phyloP scores from a whole-genome alignment of 2,888 invertebrate species.

The Melanargia galathea region DNA sequence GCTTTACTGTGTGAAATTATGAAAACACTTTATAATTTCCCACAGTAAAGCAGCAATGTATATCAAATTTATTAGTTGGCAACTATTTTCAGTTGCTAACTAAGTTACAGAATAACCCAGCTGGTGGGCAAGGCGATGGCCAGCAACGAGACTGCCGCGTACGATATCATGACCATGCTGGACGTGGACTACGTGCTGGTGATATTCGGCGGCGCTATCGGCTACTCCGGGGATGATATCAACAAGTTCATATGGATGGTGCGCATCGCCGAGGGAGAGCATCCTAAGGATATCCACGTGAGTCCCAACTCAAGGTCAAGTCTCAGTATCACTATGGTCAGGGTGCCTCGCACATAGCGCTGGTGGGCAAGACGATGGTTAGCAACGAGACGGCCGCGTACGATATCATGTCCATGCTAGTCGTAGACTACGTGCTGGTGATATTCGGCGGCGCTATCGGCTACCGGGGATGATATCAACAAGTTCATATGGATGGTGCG shows the following conservation, averaged over 20 bases:
- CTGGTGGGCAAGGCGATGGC: conserved; percentile 99
- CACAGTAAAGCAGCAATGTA: too few species aligned
- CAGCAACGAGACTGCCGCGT: conserved; percentile 98
- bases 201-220: conserved; percentile 99
- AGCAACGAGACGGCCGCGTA: conserved; percentile 99
- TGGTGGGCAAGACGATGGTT: conserved; percentile 99
- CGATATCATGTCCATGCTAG: conserved; percentile 97
- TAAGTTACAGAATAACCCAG: too few species aligned
- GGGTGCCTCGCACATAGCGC: conserved; percentile 96
- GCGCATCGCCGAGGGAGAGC: conserved; percentile 99
- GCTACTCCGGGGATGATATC: conserved; percentile 99
- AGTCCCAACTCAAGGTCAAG: conserved; percentile 49
- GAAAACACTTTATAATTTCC: too few species aligned
- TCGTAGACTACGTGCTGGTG: conserved; percentile 99
- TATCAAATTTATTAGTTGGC: too few species aligned
- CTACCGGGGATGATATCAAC: conserved; percentile 99
- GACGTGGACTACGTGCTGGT: conserved; percentile 99
- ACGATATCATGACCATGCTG: conserved; percentile 97
- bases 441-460: conserved; percentile 99
- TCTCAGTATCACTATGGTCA: too few species aligned
- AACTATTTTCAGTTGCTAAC: too few species aligned
- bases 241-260: conserved; percentile 99
- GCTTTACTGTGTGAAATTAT: too few species aligned
- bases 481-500: conserved; percentile 99
- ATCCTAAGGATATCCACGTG: conserved; percentile 98